Evolutionary conservation across 23 tunicate species (phyloP), one percentile per base, ranked within the genome.

Genomic region (Styela plicata): DNA sequence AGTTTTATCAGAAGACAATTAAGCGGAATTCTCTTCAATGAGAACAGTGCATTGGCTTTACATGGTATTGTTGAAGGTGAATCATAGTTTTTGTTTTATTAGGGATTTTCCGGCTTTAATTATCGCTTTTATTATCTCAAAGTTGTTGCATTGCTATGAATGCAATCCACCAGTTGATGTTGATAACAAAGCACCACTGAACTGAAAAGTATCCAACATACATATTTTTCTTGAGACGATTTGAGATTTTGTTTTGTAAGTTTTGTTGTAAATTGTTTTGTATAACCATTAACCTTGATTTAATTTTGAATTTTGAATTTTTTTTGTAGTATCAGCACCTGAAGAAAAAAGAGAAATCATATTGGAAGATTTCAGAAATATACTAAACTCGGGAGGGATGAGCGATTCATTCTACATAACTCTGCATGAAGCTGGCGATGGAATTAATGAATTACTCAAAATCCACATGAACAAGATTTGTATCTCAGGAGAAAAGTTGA

Each of bases 281-380:
- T n/a, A n/a, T n/a, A n/a, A n/a, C n/a, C n/a, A n/a, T n/a, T n/a
- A n/a, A n/a, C n/a, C n/a, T n/a, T n/a, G n/a, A n/a, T n/a, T n/a
- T n/a, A n/a, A n/a, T n/a, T n/a, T n/a, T n/a, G n/a, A n/a, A n/a
- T n/a, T n/a, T n/a, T n/a, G n/a, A n/a, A n/a, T n/a, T n/a, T n/a
- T 5, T 28, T 26, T 71, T 71, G 3, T 36, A 71, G 77, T 71
- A 32, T 71, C 77, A 16, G 36, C 32, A 28, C 77, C 34, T 3
- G 37, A 71, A 71, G 77, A 71, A 30, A 71, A 71, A 34, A 27
- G 77, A 32, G 35, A 71, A 22, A 30, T 71, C 26, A 3, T 71
- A 2, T 34, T 33, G 23, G 16, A 32, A 71, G 34, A 21, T 32
- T 71, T 71, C 20, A 34, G 32, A 34, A 30, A 71, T 17, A 71